These are phyloP conservation scores for Hydroisotoma schaefferi DNA, from an alignment of 2,888 invertebrate genomes.

Conservation along the genomic window DNA sequence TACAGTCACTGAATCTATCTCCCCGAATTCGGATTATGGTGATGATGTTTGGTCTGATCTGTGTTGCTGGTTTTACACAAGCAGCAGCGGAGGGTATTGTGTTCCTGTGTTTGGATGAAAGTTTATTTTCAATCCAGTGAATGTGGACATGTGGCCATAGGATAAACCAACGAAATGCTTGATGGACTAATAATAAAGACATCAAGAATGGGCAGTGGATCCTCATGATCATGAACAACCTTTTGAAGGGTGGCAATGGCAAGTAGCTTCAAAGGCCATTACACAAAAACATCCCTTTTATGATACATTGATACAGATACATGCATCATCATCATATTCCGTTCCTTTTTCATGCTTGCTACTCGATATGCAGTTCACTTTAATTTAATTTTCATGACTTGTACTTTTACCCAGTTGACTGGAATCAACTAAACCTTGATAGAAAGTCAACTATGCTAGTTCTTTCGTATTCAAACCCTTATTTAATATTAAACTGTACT, in stretches of 20 bases:
- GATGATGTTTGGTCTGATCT: no score
- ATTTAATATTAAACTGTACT: neutral
- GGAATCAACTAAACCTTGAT: constrained; percentile 3
- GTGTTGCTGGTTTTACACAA: no score
- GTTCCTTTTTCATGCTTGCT: neutral
- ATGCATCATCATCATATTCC: no score
- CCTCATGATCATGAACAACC: neutral
- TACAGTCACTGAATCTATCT: neutral
- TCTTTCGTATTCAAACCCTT: neutral
- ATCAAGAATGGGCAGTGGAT: constrained; percentile 9
- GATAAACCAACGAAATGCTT: constrained; percentile 11
- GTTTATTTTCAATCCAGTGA: constrained; percentile 16
- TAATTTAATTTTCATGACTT: constrained; percentile 44
- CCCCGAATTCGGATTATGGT: no score
- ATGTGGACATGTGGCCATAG: constrained; percentile 39
- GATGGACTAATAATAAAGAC: constrained; percentile 16
- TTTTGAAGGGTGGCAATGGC: neutral
- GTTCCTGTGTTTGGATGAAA: constrained; percentile 2
- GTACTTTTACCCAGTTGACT: constrained; percentile 26
- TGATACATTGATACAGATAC: no score
- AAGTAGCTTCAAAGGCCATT: no score
- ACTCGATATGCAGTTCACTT: constrained; percentile 4
- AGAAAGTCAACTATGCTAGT: neutral
- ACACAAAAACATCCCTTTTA: no score
- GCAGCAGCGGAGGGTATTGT: no score